Conservation (phyloP, 2,888 invertebrate species). For the Hydrotaea diabolus region DNA sequence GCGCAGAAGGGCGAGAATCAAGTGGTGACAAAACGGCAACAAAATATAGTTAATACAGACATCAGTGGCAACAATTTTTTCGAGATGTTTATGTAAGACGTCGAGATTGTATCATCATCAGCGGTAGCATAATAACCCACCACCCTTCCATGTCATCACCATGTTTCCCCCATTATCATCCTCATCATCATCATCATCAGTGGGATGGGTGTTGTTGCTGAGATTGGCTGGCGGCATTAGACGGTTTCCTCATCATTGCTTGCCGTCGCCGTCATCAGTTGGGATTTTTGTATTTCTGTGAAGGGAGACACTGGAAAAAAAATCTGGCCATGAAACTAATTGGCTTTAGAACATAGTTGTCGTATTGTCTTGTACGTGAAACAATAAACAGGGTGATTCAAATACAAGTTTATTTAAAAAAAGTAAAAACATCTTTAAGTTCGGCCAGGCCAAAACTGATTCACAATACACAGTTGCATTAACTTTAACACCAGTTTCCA, state of each 20-base stretch:
- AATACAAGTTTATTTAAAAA: no score
- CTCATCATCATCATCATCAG: background rate
- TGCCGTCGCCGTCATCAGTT: background rate
- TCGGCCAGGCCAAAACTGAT: no score
- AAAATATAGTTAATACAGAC: conserved; percentile 35
- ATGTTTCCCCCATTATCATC: background rate
- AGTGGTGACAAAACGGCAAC: background rate
- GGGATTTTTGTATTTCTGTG: background rate
- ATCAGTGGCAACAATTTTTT: conserved; percentile 23
- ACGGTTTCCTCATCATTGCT: background rate
- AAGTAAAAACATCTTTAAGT: no score
- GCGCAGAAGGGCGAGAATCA: background rate
- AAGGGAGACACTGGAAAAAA: background rate
- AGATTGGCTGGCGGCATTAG: no score
- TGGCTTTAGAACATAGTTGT: no score
- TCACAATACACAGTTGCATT: no score
- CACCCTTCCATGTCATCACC: background rate
- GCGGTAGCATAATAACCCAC: background rate
- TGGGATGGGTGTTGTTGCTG: no score
- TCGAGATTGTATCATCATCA: conserved; percentile 5
- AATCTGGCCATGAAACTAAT: no score
- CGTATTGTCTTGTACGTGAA: no score
- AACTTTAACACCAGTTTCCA: no score
- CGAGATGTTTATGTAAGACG: background rate
- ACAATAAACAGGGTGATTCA: no score